Evolutionary conservation across 2,888 invertebrate genomes (phyloP).

Genomic region (Rhimphoctona megacephalus): DNA sequence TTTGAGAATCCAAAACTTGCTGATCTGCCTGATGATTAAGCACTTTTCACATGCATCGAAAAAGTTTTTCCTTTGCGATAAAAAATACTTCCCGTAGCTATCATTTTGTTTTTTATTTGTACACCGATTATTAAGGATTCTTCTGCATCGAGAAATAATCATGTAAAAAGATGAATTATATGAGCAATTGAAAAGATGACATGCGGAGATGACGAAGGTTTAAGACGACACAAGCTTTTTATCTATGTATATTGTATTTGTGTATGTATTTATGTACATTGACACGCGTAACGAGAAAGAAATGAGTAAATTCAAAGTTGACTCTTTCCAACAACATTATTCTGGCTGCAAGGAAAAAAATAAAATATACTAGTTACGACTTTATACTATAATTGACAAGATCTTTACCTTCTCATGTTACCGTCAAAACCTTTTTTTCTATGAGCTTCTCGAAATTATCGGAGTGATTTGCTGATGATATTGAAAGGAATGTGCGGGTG

Average conservation of each 20-base stretch:
- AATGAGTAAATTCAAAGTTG: background rate
- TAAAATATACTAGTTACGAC: slow-evolving; percentile 70
- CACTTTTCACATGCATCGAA: slow-evolving; percentile 30
- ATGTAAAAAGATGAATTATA: background rate
- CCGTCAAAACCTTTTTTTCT: background rate
- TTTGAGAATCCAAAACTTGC: slow-evolving; percentile 38
- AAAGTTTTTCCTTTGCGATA: background rate
- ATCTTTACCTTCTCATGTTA: background rate
- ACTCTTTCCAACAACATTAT: slow-evolving; percentile 68
- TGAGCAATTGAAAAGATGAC: slow-evolving; percentile 15
- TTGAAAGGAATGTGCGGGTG: background rate
- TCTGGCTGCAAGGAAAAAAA: slow-evolving; percentile 71
- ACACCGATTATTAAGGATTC: background rate
- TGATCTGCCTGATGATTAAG: slow-evolving; percentile 9
- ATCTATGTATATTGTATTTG: slow-evolving; percentile 27
- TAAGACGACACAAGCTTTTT: slow-evolving; percentile 29
- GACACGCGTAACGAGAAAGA: slow-evolving; percentile 69
- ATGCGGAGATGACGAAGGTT: background rate
- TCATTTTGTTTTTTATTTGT: background rate
- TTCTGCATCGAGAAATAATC: background rate
- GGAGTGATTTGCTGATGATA: background rate
- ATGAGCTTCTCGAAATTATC: background rate
- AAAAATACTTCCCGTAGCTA: background rate
- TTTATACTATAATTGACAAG: slow-evolving; percentile 69
- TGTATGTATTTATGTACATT: slow-evolving; percentile 71